A percentile compares a stretch with the other conserved stretches of the same genome.
Conservation (phyloP, 2,888 invertebrate species). For the Apotomis betuletana region DNA sequence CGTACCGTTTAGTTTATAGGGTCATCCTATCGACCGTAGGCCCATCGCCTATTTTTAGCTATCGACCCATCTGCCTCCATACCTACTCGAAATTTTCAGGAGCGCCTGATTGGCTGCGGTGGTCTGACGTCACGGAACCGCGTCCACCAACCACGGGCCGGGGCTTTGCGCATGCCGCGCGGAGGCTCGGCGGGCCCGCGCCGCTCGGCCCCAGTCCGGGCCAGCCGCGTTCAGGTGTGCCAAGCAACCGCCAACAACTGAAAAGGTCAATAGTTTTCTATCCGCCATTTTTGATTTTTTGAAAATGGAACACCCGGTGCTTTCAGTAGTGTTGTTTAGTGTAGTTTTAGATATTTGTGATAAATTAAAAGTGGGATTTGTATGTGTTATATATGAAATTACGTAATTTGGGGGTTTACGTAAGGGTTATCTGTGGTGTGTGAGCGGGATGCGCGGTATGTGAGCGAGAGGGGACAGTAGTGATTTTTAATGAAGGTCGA, state of each 20-base stretch:
- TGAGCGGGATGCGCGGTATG: constrained; percentile 50
- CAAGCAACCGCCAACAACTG: constrained; percentile 68
- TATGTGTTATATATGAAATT: constrained; percentile 43
- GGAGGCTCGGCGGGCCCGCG: constrained; percentile 63
- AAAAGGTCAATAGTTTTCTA: constrained; percentile 68
- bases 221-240: constrained; percentile 78
- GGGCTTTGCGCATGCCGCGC: constrained; percentile 67
- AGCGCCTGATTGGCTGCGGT: constrained; percentile 61
- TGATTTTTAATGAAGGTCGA: constrained; percentile 56
- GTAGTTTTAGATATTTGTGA: constrained; percentile 18
- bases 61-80: constrained; percentile 71
- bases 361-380: neutral
- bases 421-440: constrained; percentile 45
- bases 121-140: constrained; percentile 70
- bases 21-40: constrained; percentile 43
- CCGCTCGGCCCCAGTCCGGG: constrained; percentile 72
- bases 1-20: constrained; percentile 22
- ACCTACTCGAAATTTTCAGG: constrained; percentile 80
- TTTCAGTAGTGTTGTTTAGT: constrained; percentile 27
- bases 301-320: constrained; percentile 47
- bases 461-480: constrained; percentile 51
- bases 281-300: constrained; percentile 45
- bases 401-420: constrained; percentile 49
- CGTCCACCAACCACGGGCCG: constrained; percentile 66
- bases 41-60: constrained; percentile 75